Base-by-base conservation (phyloP, 1,140 invertebrate genomes). In the Babylonia areolata region DNA sequence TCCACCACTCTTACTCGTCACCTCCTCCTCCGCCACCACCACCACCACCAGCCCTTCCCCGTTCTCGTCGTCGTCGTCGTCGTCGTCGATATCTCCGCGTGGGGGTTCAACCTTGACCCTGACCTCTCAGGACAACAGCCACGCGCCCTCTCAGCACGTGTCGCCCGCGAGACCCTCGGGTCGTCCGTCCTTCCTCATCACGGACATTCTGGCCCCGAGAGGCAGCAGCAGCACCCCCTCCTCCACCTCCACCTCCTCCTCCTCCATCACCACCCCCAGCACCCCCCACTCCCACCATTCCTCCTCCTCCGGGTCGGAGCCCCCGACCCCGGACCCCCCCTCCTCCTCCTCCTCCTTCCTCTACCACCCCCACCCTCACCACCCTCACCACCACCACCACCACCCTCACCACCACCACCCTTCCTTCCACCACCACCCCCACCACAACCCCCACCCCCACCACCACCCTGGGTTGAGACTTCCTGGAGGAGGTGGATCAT, bases 101-200 rank as follows among this genome's bases (percentile, higher is more conserved):
- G 37, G 33, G 35, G 35, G 58, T 64, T 5, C 15, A 23, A 64
- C 17, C 46, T 51, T 51, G 17, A 12, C 46, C 46, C 9, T 17
- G 46, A 51, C 46, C 17, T 51, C 46, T 51, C 46, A 51, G 46
- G 46, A 23, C 28, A 64, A 23, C 58, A 64, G 58, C 17, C 5
- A 23, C 28, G 6, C 5, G 5, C 15, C 12, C 58, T 5, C 15
- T 64, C 58, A 64, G 58, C 58, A 64, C 1, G 58, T 64, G 58
- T 40, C 75, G 37, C 31, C 33, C 75, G 17, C 20, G 17, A 82
- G 39, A 28, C 33, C 54, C 35, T 33, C 40, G 17, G 31, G 37
- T 17, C 54, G 54, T 58, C 84, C 84, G 2, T 85, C 84, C 3
- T 85, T 85, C 37, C 73, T 85, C 51, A 85, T 85, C 71, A 85